Evolutionary conservation across 2,888 invertebrate species (phyloP), one percentile per base, ranked within the genome.

Genomic region (Gibbula magus): DNA sequence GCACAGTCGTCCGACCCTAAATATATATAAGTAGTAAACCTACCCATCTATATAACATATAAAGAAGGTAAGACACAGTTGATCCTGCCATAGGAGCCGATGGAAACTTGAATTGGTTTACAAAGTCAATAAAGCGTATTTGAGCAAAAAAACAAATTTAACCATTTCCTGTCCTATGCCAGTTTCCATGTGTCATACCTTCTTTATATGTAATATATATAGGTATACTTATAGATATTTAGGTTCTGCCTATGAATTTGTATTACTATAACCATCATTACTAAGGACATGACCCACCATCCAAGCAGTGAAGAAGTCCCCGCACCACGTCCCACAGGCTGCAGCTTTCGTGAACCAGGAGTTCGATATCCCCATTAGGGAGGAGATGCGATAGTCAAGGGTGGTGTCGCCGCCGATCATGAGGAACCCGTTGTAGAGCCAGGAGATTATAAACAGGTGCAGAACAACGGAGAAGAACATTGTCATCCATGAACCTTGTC

Each of bases 281-380:
- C 20, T 8, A 8, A 13, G 16, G 5, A 3, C 1, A 74, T 10
- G 22, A 82, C 88, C 84, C 79, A 93, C 93, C 93, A 94, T 94
- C 90, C 94, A 93, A 32, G 94, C 94, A 1, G 94, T 94, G 86
- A 94, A 93, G 84, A 94, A 93, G 84, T 94, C 94, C 0, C 94
- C 94, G 82, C 94, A 91, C 94, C 94, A 94, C 0, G 94, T 94
- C 18, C 94, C 94, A 83, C 93, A 93, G 2, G 94, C 94, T 8
- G 94, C 94, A 13, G 92, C 93, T 88, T 94, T 94, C 94, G 94
- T 94, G 85, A 94, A 93, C 81, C 87, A 91, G 29, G 93, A 91
- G 86, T 94, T 94, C 3, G 91, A 91, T 45, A 94, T 90, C 29
- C 93, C 93, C 93, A 94, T 93, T 22, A 92, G 89, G 53, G 92